These are phyloP conservation scores for Copsychus sechellarum DNA, from an alignment of 2,113 vertebrate species.

Conservation along the genomic window DNA sequence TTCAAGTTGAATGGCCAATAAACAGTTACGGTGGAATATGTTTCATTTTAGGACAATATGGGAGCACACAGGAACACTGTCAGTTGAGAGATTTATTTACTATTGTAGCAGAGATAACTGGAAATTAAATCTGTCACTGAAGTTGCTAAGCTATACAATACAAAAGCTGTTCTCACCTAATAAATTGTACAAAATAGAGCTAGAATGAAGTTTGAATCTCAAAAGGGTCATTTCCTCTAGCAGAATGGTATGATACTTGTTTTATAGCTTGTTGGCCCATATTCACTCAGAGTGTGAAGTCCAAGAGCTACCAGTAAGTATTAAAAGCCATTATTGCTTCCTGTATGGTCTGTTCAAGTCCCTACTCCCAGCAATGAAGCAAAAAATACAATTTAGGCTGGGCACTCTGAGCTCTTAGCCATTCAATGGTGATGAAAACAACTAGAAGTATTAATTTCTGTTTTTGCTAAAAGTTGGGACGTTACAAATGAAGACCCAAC, in stretches of 20 bases:
- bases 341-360: not conserved
- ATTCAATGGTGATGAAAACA: not conserved
- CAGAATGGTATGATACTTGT: not conserved
- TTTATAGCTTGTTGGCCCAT: not conserved
- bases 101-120: conserved; percentile 57
- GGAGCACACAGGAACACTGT: conserved; percentile 4
- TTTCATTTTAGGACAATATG: conserved; percentile 23
- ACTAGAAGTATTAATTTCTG: not conserved
- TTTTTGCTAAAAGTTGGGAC: not conserved
- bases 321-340: not conserved
- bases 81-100: conserved; percentile 65
- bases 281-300: not conserved
- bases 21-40: conserved; percentile 46
- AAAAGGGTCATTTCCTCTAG: not conserved
- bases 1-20: conserved; percentile 70
- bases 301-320: not conserved
- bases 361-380: not conserved
- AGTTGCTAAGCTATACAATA: conserved; percentile 6
- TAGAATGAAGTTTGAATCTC: conserved; percentile 27
- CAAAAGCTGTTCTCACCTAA: conserved; percentile 38
- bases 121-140: conserved; percentile 62
- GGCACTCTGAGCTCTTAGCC: not conserved
- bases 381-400: not conserved
- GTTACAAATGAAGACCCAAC: not conserved
- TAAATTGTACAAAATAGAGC: conserved; percentile 13